A percentile compares a stretch with the other conserved stretches of the same genome.
Conservation (phyloP, 1,140 invertebrate species). For the Leptoteleia sp. region DNA sequence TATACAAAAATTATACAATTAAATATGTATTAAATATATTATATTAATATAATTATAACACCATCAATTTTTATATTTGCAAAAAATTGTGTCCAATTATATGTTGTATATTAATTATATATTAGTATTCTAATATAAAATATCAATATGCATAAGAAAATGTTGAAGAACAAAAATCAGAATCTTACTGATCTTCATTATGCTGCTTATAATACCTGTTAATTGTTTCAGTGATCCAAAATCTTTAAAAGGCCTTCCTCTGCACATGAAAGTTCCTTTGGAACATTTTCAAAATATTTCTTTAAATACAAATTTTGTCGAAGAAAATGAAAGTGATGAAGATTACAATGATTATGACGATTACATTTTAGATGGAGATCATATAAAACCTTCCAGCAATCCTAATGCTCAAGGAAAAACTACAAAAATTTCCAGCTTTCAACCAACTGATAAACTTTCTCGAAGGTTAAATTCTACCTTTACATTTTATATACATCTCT, state of each 20-base stretch:
- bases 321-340: constrained; percentile 68
- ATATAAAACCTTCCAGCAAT: constrained; percentile 6
- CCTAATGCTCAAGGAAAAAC: constrained; percentile 82
- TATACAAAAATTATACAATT: too few relatives aligned
- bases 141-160: too few relatives aligned
- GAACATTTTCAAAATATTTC: constrained; percentile 24
- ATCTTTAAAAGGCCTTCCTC: constrained; percentile 70
- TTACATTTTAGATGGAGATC: constrained; percentile 58
- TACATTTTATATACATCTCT: too few relatives aligned
- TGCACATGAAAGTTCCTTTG: constrained; percentile 66
- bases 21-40: too few relatives aligned
- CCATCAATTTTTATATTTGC: too few relatives aligned
- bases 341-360: constrained; percentile 71
- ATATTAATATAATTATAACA: too few relatives aligned
- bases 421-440: constrained; percentile 87
- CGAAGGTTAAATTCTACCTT: constrained; percentile 73
- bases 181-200: too few relatives aligned
- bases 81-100: too few relatives aligned
- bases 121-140: too few relatives aligned
- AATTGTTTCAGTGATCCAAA: constrained; percentile 40
- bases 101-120: too few relatives aligned
- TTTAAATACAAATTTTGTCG: constrained; percentile 51
- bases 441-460: constrained; percentile 90
- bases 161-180: too few relatives aligned
- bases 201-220: too few relatives aligned